Base-by-base conservation (phyloP, 1,140 invertebrate genomes). In the Ctenoplectra terminalis region DNA sequence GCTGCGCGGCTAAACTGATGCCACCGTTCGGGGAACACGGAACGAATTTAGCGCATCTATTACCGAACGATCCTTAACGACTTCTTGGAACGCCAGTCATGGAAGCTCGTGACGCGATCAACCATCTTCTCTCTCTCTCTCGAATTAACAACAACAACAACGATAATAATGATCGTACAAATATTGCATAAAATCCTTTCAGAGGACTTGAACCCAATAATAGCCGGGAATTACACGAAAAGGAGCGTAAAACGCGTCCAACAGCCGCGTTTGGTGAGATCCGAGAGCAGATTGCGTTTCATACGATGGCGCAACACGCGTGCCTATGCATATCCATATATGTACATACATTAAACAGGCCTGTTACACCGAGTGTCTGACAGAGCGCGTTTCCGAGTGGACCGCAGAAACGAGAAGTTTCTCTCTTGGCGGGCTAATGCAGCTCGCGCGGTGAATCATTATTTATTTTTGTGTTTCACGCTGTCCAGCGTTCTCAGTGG, bases 391-490 rank as follows among this genome's bases (percentile, higher is more conserved):
- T 67, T 31, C 8, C 73, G 73, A 54, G 61, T 31, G 56, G 43
- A 20, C 37, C 61, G 37, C 61, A n/a, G n/a, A n/a, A 40, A 17
- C 56, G 73, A 69, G 74, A 50, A 74, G 2, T 6, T 23, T 20
- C 43, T 82, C 52, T 82, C 85, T 87, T 87, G 58, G 67, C 70
- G 64, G 70, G 70, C 76, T 81, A 81, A 85, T 74, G 76, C 69
- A 73, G 82, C 75, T 64, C 79, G 82, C 79, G 73, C 72, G 82
- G 80, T 86, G 87, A 88, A 89, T 88, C 89, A 89, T 90, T 90
- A 89, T 90, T 90, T 90, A 90, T 90, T 90, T 90, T 90, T 87
- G 84, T 81, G 87, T 89, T 90, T 88, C 83, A 84, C 87, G 79
- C 82, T 66, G 81, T 79, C 75, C 63, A 83, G 84, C 71, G 58